Base-by-base conservation (phyloP, 2,113 vertebrate genomes). In the Cervus canadensis region DNA sequence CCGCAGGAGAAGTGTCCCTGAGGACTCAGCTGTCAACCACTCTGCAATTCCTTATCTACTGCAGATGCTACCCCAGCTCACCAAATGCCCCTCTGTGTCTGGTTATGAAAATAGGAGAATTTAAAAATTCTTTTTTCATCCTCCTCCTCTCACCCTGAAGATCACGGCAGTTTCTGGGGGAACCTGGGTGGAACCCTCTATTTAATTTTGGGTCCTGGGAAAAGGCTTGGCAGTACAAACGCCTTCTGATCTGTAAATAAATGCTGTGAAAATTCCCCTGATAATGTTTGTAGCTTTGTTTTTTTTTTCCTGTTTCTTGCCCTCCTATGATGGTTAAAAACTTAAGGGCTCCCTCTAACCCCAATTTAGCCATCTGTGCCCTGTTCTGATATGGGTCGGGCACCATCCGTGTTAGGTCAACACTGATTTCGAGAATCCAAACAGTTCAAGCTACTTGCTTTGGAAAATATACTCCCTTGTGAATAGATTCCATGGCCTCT, bases 401-500 rank as follows among this genome's bases (percentile, higher is more conserved):
- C n/a, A 26, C 30, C 56, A n/a, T 54, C 81, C 15, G 3, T n/a
- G 7, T 82, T 48, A 52, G 56, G 89, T 17, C 67, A 62, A 64
- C 74, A 57, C 4, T 52, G 79, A 83, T 91, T 91, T 13, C 16
- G 71, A 67, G 82, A 91, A 62, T 62, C 50, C 30, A 54, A 89
- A 96, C 0, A 30, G 36, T 52, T 57, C 50, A 19, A 81, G 86
- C 15, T 23, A 87, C 54, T 93, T 8, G 16, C 57, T 67, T 54
- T 45, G 33, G n/a, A 91, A 85, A 95, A 91, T 26, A 57, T 2
- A n/a, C 16, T 50, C 40, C 26, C 5, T 25, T 30, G 86, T 89
- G 92, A 98, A 98, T 76, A 33, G 60, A 30, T 26, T 40, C 94
- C 85, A 64, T 45, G 95, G 82, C 48, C 90, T 86, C 60, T 48